Evolutionary conservation across 2,888 invertebrate species (phyloP).

Genomic region (Thymelicus lineola): DNA sequence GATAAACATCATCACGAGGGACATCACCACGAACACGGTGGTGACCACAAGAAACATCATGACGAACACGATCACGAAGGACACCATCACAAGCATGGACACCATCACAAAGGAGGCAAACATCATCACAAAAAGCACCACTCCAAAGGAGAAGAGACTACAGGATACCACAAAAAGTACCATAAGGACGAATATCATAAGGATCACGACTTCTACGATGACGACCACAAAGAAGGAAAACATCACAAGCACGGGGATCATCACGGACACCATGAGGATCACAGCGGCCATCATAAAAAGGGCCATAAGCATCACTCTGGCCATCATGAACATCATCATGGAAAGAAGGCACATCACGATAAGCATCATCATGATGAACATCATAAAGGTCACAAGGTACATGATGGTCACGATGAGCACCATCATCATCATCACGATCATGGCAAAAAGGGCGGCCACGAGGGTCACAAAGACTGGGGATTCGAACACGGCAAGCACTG

Average conservation of each 20-base stretch:
- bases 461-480: slow-evolving; percentile 91
- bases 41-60: slow-evolving; percentile 92
- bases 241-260: slow-evolving; percentile 92
- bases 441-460: slow-evolving; percentile 91
- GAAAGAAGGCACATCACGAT: slow-evolving; percentile 92
- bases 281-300: slow-evolving; percentile 92
- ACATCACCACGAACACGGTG: slow-evolving; percentile 90
- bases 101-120: slow-evolving; percentile 92
- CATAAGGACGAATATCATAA: slow-evolving; percentile 95
- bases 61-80: slow-evolving; percentile 91
- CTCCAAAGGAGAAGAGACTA: slow-evolving; percentile 93
- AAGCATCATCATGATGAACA: slow-evolving; percentile 93
- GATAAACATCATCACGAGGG: slow-evolving; percentile 91
- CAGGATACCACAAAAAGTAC: slow-evolving; percentile 93
- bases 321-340: slow-evolving; percentile 90
- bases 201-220: slow-evolving; percentile 95
- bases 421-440: slow-evolving; percentile 90
- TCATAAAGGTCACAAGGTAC: slow-evolving; percentile 92
- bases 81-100: slow-evolving; percentile 90
- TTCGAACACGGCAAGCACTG: slow-evolving; percentile 85
- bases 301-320: slow-evolving; percentile 92
- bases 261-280: slow-evolving; percentile 91
- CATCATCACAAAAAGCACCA: slow-evolving; percentile 93
- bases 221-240: slow-evolving; percentile 93
- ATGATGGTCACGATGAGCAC: slow-evolving; percentile 91